These are phyloP conservation scores for Metellina segmentata DNA, from an alignment of 2,888 invertebrate genomes.

Conservation along the genomic window DNA sequence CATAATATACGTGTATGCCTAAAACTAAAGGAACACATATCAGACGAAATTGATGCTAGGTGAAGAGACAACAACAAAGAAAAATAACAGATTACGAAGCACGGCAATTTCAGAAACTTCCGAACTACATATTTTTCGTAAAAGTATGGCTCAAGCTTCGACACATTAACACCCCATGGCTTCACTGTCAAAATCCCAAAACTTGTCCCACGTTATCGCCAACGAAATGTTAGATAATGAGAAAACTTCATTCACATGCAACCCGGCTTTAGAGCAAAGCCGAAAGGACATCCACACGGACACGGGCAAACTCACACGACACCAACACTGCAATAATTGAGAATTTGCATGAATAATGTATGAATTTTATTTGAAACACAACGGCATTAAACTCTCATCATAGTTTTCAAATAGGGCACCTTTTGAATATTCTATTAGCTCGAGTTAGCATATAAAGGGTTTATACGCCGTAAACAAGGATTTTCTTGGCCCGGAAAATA, in stretches of 20 bases:
- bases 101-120: no score
- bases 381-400: slow-evolving; percentile 14
- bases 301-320: background rate
- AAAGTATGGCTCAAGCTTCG: no score
- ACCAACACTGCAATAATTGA: background rate
- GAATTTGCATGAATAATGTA: slow-evolving; percentile 23
- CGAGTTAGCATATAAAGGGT: slow-evolving; percentile 14
- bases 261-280: background rate
- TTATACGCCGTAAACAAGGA: slow-evolving; percentile 5
- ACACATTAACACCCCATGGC: no score
- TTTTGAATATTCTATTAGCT: slow-evolving; percentile 45
- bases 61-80: no score
- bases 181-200: no score
- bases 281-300: background rate
- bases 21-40: no score
- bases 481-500: background rate
- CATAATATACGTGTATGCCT: no score
- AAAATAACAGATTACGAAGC: no score
- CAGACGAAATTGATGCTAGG: no score
- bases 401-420: slow-evolving; percentile 14
- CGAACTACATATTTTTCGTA: no score
- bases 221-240: background rate
- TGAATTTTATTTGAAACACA: slow-evolving; percentile 44
- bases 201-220: background rate
- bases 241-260: background rate